Evolutionary conservation across 2,888 invertebrate genomes (phyloP), one percentile per base, ranked within the genome.

Genomic region (Tachina lurida): DNA sequence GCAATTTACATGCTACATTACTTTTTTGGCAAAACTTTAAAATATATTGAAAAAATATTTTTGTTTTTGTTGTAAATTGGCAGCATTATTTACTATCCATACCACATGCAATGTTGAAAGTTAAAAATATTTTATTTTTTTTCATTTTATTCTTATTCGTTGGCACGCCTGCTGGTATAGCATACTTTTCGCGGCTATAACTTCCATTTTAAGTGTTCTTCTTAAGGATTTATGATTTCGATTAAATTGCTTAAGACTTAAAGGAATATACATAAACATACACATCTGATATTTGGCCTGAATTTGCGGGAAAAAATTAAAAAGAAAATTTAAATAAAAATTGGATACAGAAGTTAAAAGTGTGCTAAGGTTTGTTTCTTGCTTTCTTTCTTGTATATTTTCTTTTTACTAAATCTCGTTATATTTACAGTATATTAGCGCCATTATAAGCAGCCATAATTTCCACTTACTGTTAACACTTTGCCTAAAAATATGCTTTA

Each of bases 221-320:
- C 87, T 88, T 83, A 12, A 88, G 90, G 90, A 91, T 91, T 91
- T 91, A 91, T 91, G 89, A 89, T 88, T 88, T 90, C 91, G 91
- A 91, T 91, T 91, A 91, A 89, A 91, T 77, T 89, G 47, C 62
- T 81, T 84, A 62, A 73, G 52, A 22, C 47, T n/a, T 17, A 39
- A 19, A 15, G n/a, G 7, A 52, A 58, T 17, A 47, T 12, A 47
- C 17, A 31, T 13, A 39, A 17, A 52, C 3, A 4, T 0, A n/a
- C 19, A 60, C 10, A n/a, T 7, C 2, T 17, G 13, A 22, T 47
- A 17, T n/a, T 45, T 39, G n/a, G 31, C 31, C 2, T 31, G 31
- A 31, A 31, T 31, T 31, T 31, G 4, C 4, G 31, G 31, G 4
- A 31, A 4, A n/a, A 31, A 31, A 4, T 31, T 31, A 2, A 31